Base-by-base conservation (phyloP, 2,113 vertebrate genomes). In the Tiliqua scincoides region DNA sequence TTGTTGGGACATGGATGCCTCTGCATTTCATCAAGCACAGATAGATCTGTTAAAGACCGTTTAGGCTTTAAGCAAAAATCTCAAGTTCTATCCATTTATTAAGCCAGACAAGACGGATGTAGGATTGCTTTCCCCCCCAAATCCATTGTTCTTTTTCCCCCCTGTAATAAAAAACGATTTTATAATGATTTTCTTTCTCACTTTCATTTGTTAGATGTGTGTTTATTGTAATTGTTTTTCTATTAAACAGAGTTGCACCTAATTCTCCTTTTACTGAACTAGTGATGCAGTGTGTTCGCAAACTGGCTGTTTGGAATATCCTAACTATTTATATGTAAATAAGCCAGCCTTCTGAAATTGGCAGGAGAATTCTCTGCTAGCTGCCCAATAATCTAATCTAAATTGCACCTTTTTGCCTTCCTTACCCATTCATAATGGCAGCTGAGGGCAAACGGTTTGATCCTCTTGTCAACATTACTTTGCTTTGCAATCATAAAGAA, bases 301-400 rank as follows among this genome's bases (percentile, higher is more conserved):
- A 94, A 85, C 74, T 75, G 88, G n/a, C 93, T 88, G 54, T 93
- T 80, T 94, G 88, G 93, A 95, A 94, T 95, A 93, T 95, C 83
- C 57, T 85, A 90, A 81, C 94, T 94, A 94, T 96, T 96, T 96
- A 92, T 95, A 95, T 96, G 94, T 94, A 96, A 96, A 96, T 96
- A 93, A 73, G 90, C 83, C 57, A 88, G 57, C 83, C 89, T 91
- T 94, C 75, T 86, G 74, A 93, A 96, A 94, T 92, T 96, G 89
- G 87, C 86, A 65, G 37, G 67, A 84, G 79, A 93, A 93, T 87
- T 89, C 63, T 37, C 73, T 93, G 35, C 48, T 94, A 92, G 94
- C 87, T 91, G 37, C 32, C 75, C 61, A 85, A 81, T 94, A 91
- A 94, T 93, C 88, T 94, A 91, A 94, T 93, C 78, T 92, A 87